Evolutionary conservation across 2,888 invertebrate species (phyloP), one percentile per base, ranked within the genome.

Genomic region (Lamproptera curius): DNA sequence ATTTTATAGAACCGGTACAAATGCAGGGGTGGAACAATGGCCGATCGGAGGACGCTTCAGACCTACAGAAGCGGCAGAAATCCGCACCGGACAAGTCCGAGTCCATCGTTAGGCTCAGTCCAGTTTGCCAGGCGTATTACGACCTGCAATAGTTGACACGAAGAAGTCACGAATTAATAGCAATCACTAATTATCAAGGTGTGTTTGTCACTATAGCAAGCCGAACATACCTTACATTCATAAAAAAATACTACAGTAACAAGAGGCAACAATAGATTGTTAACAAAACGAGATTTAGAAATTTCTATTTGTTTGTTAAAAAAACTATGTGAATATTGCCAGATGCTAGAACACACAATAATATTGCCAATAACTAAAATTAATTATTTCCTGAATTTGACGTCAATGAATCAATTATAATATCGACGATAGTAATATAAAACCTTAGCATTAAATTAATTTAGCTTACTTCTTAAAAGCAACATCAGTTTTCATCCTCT

Each of bases 1-100:
- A 99, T 87, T 99, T 99, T 63, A 99, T 99, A 63, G 97, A 98
- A 44, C 99, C 99, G 16, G 98, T 98, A 76, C 99, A 99, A 46
- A 99, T 97, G 80, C 99, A 99, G 0, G 99, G 99, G 84, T 99
- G 97, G 78, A 97, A 99, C 8, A 99, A 89, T 1, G 97, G 98
- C 58, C 97, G 92, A 67, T 99, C 99, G 10, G 93, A 89, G 36
- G 94, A 89, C 36, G 95, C 97, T 80, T 99, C 99, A 58, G 97
- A 97, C 56, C 99, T 92, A 81, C 99, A 99, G 65, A 99, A 98
- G 69, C 99, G 93, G 87, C 99, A 99, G 70, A 99, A 98, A 84
- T 98, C 97, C 76, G 92, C 92, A 61, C 92, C 91, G 75, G 84
- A 82, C 75, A 67, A 67, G 61, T 87, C 86, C 54, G 83, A 75